phyloP scores from a whole-genome alignment of 2,888 invertebrate genomes.

The Ectemnius cavifrons region DNA sequence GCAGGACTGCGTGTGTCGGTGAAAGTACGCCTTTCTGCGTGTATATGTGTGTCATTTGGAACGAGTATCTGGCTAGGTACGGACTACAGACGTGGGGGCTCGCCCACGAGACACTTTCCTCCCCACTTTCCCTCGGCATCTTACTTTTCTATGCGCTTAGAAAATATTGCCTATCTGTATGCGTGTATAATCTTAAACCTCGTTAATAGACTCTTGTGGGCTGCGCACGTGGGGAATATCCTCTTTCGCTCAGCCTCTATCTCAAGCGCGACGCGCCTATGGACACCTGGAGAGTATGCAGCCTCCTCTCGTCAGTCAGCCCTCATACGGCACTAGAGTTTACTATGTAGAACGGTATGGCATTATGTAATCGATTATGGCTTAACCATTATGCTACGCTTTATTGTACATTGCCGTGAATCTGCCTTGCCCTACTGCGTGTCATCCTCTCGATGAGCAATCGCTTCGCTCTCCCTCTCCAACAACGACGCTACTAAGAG shows the following conservation, averaged over 20 bases:
- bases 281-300: constrained; percentile 31
- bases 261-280: constrained; percentile 31
- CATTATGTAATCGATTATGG: constrained; percentile 77
- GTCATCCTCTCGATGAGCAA: constrained; percentile 26
- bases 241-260: constrained; percentile 12
- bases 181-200: constrained; percentile 55
- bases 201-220: constrained; percentile 73
- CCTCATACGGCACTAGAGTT: constrained; percentile 54
- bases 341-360: constrained; percentile 75
- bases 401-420: constrained; percentile 70
- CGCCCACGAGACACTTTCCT: constrained; percentile 53
- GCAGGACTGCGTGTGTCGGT: neutral
- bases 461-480: too few species aligned
- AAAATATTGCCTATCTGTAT: constrained; percentile 67
- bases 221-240: constrained; percentile 49
- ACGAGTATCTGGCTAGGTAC: constrained; percentile 15
- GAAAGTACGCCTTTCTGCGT: neutral
- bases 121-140: constrained; percentile 5
- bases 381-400: constrained; percentile 70
- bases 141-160: constrained; percentile 57
- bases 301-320: constrained; percentile 59
- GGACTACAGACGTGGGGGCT: constrained; percentile 52
- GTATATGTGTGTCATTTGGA: neutral
- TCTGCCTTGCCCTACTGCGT: neutral
- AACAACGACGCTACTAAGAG: too few species aligned